These are phyloP conservation scores for Caenorhabditis sulstoni DNA, from an alignment of 2,888 invertebrate genomes.

Conservation along the genomic window DNA sequence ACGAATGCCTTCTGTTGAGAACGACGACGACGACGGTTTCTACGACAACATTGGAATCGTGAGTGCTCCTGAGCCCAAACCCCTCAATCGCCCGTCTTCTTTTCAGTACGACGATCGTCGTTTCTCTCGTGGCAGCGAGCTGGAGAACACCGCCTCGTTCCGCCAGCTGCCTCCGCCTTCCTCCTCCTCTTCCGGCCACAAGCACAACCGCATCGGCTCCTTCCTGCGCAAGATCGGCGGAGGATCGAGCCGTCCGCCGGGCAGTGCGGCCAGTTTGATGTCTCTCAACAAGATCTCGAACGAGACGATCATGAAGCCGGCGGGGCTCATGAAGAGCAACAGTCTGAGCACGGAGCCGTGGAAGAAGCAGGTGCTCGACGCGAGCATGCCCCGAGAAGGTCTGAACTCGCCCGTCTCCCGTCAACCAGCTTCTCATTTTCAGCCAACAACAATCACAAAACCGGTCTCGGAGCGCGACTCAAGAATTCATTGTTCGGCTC, in stretches of 20 bases:
- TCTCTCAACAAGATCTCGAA: slow-evolving; percentile 76
- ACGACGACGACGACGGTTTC: slow-evolving; percentile 78
- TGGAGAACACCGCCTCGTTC: slow-evolving; percentile 73
- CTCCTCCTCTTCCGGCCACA: slow-evolving; percentile 46
- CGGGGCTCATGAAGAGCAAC: slow-evolving; percentile 76
- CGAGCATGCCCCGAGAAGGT: slow-evolving; percentile 63
- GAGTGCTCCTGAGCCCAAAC: slow-evolving; percentile 9
- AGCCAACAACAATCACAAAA: slow-evolving; percentile 63
- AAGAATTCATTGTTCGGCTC: slow-evolving; percentile 80
- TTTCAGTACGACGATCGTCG: slow-evolving; percentile 72
- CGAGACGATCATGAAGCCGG: slow-evolving; percentile 64
- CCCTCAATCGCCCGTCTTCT: slow-evolving; percentile 6
- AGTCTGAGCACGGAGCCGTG: slow-evolving; percentile 79
- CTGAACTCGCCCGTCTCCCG: neutral
- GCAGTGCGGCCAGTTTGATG: slow-evolving; percentile 74
- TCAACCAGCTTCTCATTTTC: slow-evolving; percentile 16
- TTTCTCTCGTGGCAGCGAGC: slow-evolving; percentile 70
- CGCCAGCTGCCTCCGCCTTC: slow-evolving; percentile 68
- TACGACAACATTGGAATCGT: slow-evolving; percentile 78
- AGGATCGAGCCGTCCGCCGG: slow-evolving; percentile 66
- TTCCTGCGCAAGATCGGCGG: slow-evolving; percentile 77
- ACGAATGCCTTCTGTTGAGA: slow-evolving; percentile 71
- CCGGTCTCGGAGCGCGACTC: slow-evolving; percentile 76
- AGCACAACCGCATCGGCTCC: slow-evolving; percentile 74
- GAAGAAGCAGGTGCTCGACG: slow-evolving; percentile 71